Conservation (phyloP, 2,888 invertebrate genomes). For the Chorisops tibialis region DNA sequence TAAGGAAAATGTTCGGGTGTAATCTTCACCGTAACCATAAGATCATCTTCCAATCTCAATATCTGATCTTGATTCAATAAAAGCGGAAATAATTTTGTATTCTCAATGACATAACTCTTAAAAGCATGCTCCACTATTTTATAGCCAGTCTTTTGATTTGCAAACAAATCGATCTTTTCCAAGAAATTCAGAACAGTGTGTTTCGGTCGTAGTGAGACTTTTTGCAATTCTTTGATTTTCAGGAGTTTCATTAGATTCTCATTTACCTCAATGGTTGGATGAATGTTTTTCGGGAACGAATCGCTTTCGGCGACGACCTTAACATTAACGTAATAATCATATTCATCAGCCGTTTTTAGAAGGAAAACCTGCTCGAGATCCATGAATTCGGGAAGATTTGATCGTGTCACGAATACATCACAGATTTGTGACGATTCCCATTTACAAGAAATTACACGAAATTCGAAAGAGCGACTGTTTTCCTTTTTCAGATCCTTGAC, state of each 20-base stretch:
- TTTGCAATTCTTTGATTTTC: constrained; percentile 46
- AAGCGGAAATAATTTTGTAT: constrained; percentile 44
- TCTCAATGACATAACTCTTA: constrained; percentile 48
- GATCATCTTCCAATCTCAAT: constrained; percentile 46
- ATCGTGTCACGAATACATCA: constrained; percentile 47
- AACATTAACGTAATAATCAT: constrained; percentile 37
- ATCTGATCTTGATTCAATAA: constrained; percentile 51
- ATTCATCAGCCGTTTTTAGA: constrained; percentile 40
- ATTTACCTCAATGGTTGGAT: constrained; percentile 49
- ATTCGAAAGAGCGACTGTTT: constrained; percentile 44
- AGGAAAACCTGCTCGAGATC: constrained; percentile 46
- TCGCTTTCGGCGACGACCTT: constrained; percentile 41
- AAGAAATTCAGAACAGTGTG: constrained; percentile 48
- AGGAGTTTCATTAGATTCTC: constrained; percentile 48
- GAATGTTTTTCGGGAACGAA: constrained; percentile 44
- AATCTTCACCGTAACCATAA: constrained; percentile 47
- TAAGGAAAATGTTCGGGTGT: constrained; percentile 50
- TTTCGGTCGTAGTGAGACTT: constrained; percentile 46
- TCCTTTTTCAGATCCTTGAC: constrained; percentile 46
- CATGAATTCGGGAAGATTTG: constrained; percentile 48
- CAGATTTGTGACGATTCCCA: constrained; percentile 48
- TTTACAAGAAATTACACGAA: constrained; percentile 46
- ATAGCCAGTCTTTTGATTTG: constrained; percentile 47
- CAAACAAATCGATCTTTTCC: constrained; percentile 50
- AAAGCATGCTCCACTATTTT: constrained; percentile 51